These are phyloP conservation scores for Napeogenes sylphis DNA, from an alignment of 2,888 invertebrate genomes.

Conservation along the genomic window DNA sequence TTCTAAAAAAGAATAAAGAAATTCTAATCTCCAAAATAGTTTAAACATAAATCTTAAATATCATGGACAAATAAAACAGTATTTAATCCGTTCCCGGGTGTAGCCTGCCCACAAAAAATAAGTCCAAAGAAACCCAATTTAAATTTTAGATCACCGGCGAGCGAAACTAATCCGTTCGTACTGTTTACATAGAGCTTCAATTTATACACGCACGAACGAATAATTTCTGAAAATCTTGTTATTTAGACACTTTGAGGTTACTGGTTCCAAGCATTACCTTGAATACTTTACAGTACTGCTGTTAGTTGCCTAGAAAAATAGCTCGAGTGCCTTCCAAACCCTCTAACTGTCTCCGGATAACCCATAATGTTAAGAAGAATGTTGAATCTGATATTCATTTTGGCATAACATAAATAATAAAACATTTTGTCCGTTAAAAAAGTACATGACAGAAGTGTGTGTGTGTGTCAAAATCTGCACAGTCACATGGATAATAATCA, in stretches of 20 bases:
- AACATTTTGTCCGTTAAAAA: no score
- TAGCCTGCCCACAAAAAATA: slow-evolving; percentile 48
- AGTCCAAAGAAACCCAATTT: slow-evolving; percentile 66
- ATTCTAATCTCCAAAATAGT: no score
- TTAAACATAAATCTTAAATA: background rate
- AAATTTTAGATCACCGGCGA: slow-evolving; percentile 61
- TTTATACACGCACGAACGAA: slow-evolving; percentile 71
- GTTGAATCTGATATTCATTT: no score
- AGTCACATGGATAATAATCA: background rate
- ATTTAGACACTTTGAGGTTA: slow-evolving; percentile 10
- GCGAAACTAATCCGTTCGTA: slow-evolving; percentile 59
- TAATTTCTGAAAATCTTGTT: slow-evolving; percentile 40
- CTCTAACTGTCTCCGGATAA: no score
- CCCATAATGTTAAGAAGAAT: no score
- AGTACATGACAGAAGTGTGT: background rate
- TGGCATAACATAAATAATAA: no score
- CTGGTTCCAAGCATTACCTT: background rate
- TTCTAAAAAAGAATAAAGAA: background rate
- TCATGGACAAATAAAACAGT: slow-evolving; percentile 4
- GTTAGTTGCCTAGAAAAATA: no score
- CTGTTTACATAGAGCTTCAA: slow-evolving; percentile 63
- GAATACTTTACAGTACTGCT: slow-evolving; percentile 10
- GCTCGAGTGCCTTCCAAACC: no score
- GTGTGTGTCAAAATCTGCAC: background rate
- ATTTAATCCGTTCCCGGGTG: slow-evolving; percentile 41